Percentiles rank a stretch among this genome's conserved stretches.
Evolutionary conservation across 2,888 invertebrate genomes (phyloP).

Genomic region (Eudasyphora cyanicolor): DNA sequence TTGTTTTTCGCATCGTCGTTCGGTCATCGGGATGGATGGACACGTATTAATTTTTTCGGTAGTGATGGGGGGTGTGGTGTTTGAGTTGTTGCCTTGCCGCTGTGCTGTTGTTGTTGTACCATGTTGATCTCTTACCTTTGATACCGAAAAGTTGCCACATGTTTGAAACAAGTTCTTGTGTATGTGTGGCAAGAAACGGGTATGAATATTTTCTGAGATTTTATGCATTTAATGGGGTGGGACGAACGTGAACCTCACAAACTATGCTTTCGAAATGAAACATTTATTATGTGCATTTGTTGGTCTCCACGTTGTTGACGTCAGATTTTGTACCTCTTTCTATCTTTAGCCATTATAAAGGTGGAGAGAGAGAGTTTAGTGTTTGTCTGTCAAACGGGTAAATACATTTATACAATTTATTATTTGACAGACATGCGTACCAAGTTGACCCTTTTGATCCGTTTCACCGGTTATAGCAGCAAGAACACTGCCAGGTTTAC

Average conservation of each 20-base stretch:
- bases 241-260: not conserved
- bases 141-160: constrained; percentile 42
- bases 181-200: not conserved
- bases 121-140: constrained; percentile 48
- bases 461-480: no score
- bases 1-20: not conserved
- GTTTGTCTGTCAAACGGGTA: not conserved
- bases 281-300: not conserved
- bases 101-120: constrained; percentile 15
- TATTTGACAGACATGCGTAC: no score
- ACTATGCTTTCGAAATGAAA: no score
- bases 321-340: not conserved
- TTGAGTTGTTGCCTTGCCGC: not conserved
- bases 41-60: constrained; percentile 48
- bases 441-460: not conserved
- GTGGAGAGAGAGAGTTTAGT: not conserved
- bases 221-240: not conserved
- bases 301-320: not conserved
- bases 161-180: not conserved
- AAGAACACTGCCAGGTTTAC: no score
- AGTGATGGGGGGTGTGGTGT: constrained; percentile 49
- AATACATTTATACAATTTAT: no score
- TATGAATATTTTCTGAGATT: not conserved
- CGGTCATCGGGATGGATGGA: not conserved
- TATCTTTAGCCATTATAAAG: no score